A percentile compares a stretch with the other conserved stretches of the same genome.
Evolutionary conservation across 2,888 invertebrate genomes (phyloP).

Genomic region (Agriopis marginaria): DNA sequence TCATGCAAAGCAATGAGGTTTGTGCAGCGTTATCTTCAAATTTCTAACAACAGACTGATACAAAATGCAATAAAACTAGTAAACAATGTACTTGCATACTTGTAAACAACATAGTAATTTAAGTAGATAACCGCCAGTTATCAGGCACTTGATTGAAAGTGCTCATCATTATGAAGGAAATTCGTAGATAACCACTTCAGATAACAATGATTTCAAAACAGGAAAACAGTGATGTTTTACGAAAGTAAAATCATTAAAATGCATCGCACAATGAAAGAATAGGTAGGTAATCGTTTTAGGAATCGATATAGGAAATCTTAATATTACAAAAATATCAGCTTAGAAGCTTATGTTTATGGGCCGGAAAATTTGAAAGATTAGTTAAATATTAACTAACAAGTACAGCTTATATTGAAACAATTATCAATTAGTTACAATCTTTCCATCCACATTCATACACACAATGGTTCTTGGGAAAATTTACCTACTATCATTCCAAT

Average conservation of each 20-base stretch:
- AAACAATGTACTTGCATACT: conserved; percentile 7
- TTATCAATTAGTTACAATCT: too few relatives aligned
- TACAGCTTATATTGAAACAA: too few relatives aligned
- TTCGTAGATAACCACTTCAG: conserved; percentile 5
- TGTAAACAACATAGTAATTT: conserved; percentile 1
- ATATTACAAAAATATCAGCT: too few relatives aligned
- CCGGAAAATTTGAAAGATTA: too few relatives aligned
- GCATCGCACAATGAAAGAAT: not conserved
- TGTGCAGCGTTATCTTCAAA: not conserved
- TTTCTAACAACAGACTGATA: not conserved
- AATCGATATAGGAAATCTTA: not conserved
- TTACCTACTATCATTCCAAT: too few relatives aligned
- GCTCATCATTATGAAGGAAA: conserved; percentile 7
- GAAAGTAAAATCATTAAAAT: not conserved
- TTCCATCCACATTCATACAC: too few relatives aligned
- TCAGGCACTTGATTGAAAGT: conserved; percentile 14
- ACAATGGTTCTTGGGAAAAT: too few relatives aligned
- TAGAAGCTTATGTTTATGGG: too few relatives aligned
- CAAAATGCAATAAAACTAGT: conserved; percentile 11
- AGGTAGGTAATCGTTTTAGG: too few relatives aligned
- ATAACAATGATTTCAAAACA: conserved; percentile 15
- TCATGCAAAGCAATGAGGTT: not conserved
- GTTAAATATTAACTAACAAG: too few relatives aligned
- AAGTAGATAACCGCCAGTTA: not conserved
- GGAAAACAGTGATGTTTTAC: conserved; percentile 3